Conservation (phyloP, 1,140 invertebrate genomes). For the Hylaeus anthracinus region DNA sequence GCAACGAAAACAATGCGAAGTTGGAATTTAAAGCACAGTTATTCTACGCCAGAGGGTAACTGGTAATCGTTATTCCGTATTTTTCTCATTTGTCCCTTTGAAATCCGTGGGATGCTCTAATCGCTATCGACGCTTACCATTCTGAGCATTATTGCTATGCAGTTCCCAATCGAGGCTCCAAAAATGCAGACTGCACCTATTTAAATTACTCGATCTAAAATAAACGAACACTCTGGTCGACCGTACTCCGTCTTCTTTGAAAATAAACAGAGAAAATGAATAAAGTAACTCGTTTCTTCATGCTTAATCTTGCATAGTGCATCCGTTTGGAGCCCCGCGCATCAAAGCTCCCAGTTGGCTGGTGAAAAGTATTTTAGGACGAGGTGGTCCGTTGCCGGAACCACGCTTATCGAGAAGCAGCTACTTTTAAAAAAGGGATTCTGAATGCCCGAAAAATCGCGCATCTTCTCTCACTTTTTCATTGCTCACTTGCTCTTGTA, state of each 20-base stretch:
- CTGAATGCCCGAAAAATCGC: background rate
- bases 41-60: background rate
- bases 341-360: background rate
- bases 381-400: background rate
- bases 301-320: background rate
- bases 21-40: background rate
- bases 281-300: too few relatives aligned
- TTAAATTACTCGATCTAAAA: too few relatives aligned
- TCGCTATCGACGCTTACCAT: too few relatives aligned
- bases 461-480: background rate
- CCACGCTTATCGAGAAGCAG: slow-evolving; percentile 3
- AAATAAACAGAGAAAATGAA: too few relatives aligned
- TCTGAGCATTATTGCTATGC: too few relatives aligned
- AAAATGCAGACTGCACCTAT: too few relatives aligned
- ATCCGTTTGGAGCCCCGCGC: background rate
- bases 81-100: too few relatives aligned
- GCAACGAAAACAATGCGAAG: background rate
- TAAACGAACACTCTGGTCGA: too few relatives aligned
- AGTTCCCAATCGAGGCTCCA: too few relatives aligned
- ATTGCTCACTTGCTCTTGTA: slow-evolving; percentile 11
- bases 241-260: too few relatives aligned
- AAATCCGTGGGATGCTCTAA: too few relatives aligned
- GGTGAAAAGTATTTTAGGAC: background rate
- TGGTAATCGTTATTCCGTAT: too few relatives aligned
- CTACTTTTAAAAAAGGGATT: background rate